These are phyloP conservation scores for Ambastaia sidthimunki DNA, from an alignment of 2,797 vertebrate species.

Conservation along the genomic window DNA sequence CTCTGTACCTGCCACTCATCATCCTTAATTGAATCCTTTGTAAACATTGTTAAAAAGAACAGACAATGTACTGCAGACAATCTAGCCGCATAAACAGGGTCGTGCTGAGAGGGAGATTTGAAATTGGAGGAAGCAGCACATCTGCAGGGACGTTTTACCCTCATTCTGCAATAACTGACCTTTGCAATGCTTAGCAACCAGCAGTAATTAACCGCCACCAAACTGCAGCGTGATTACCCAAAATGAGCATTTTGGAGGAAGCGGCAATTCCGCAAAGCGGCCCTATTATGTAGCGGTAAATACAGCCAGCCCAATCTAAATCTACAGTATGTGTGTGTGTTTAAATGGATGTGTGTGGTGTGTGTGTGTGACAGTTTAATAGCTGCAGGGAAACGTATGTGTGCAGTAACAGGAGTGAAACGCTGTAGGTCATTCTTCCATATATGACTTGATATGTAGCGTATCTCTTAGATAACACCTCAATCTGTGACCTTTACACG, in stretches of 20 bases:
- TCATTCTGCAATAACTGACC: slow-evolving; percentile 96
- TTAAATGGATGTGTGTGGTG: slow-evolving; percentile 11
- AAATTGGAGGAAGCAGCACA: slow-evolving; percentile 90
- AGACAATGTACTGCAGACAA: slow-evolving; percentile 18
- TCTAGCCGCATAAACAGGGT: slow-evolving; percentile 63
- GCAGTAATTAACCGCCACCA: slow-evolving; percentile 90
- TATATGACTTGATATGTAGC: background rate
- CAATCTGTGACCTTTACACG: background rate
- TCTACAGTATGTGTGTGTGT: slow-evolving; percentile 31
- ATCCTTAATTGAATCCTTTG: slow-evolving; percentile 90
- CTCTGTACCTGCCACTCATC: slow-evolving; percentile 84
- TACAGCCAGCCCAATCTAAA: slow-evolving; percentile 86
- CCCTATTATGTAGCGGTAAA: slow-evolving; percentile 92
- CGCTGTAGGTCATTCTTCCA: background rate
- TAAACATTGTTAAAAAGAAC: slow-evolving; percentile 81
- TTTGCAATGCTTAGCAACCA: slow-evolving; percentile 93
- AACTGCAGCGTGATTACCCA: slow-evolving; percentile 94
- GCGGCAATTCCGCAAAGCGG: slow-evolving; percentile 88
- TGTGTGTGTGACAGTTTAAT: background rate
- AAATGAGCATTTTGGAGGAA: slow-evolving; percentile 94
- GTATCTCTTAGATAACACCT: background rate
- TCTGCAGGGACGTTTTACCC: slow-evolving; percentile 85
- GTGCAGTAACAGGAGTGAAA: background rate
- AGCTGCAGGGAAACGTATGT: background rate
- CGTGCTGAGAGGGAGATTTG: slow-evolving; percentile 85